Conservation (phyloP, 2,113 vertebrate species). For the Jacana jacana region DNA sequence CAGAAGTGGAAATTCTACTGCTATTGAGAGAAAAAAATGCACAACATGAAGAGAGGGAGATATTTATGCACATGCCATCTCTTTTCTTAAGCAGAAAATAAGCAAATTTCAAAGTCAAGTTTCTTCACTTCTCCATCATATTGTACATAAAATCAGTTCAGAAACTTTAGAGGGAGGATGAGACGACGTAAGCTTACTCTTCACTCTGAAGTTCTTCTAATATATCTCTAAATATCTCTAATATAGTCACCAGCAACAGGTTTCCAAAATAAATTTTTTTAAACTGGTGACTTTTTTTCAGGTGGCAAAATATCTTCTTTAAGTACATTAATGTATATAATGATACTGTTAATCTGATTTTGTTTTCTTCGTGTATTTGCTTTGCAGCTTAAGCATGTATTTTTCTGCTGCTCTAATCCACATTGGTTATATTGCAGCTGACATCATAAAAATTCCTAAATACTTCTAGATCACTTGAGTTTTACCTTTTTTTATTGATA, state of each 20-base stretch:
- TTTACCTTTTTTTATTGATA: background rate
- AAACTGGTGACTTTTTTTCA: background rate
- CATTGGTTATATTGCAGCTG: background rate
- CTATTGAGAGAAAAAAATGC: background rate
- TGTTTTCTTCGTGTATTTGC: background rate
- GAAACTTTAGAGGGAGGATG: background rate
- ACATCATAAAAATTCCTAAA: background rate
- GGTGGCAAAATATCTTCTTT: background rate
- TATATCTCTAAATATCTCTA: background rate
- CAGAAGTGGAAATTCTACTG: background rate
- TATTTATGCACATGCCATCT: background rate
- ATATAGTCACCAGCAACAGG: background rate
- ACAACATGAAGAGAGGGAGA: background rate
- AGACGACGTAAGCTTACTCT: background rate
- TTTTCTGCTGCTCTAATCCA: background rate
- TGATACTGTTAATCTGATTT: background rate
- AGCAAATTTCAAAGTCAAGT: background rate
- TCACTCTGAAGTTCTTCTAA: background rate
- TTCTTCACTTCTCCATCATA: background rate
- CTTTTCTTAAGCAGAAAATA: conserved; percentile 1
- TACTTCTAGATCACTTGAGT: background rate
- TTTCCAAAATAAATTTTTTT: background rate
- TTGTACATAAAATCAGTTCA: background rate
- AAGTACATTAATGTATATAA: background rate
- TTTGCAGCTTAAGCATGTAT: background rate